phyloP scores from a whole-genome alignment of 2,797 vertebrate genomes.

The Melanotaenia boesemani region DNA sequence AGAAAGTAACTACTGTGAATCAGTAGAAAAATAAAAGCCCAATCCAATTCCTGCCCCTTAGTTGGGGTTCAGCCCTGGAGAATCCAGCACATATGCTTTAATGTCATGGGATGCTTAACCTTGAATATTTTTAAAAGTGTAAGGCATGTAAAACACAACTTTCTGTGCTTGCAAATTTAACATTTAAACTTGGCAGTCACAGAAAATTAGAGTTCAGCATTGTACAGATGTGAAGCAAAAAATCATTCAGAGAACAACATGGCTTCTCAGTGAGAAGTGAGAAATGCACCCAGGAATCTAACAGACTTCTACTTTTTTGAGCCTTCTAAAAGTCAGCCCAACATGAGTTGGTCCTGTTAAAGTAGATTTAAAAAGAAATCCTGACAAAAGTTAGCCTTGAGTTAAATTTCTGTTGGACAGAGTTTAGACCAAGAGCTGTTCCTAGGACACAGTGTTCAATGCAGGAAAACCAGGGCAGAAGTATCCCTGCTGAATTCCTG shows the following conservation, averaged over 20 bases:
- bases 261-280: neutral
- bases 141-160: too few species aligned
- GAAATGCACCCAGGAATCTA: neutral
- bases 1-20: too few species aligned
- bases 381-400: conserved; percentile 61
- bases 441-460: conserved; percentile 54
- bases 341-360: conserved; percentile 13
- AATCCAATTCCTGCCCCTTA: too few species aligned
- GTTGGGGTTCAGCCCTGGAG: too few species aligned
- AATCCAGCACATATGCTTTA: too few species aligned
- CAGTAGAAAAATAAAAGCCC: too few species aligned
- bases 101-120: too few species aligned
- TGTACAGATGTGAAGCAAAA: neutral
- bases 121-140: too few species aligned
- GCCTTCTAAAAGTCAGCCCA: conserved; percentile 7
- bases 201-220: neutral
- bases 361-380: conserved; percentile 40
- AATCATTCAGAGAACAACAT: neutral
- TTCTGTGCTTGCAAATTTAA: neutral
- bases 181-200: neutral
- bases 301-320: conserved; percentile 16
- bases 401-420: conserved; percentile 31
- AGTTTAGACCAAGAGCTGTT: conserved; percentile 31
- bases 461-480: conserved; percentile 72
- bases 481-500: conserved; percentile 63